Evolutionary conservation across 2,888 invertebrate genomes (phyloP).

Genomic region (Microchrysa polita): DNA sequence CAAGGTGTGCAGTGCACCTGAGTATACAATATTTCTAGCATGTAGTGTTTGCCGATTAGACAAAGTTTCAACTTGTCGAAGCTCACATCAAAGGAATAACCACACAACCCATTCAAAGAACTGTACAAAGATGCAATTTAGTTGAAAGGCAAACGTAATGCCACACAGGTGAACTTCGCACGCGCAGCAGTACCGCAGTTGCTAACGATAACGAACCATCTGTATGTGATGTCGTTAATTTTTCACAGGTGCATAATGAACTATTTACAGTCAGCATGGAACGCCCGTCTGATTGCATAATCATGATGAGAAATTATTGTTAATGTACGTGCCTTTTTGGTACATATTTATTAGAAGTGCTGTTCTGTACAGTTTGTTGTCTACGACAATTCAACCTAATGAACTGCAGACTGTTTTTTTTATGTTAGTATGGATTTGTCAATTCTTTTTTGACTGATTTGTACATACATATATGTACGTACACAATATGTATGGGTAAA

Average conservation of each 20-base stretch:
- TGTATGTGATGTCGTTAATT: neutral
- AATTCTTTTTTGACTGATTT: too few species aligned
- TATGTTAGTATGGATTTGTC: too few species aligned
- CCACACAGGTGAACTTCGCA: neutral
- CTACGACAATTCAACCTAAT: neutral
- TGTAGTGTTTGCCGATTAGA: too few species aligned
- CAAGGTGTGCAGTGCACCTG: too few species aligned
- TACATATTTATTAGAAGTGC: neutral
- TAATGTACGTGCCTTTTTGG: neutral
- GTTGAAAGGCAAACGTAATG: neutral
- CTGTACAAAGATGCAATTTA: neutral
- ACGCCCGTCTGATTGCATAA: neutral
- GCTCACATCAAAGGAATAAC: neutral
- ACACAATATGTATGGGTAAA: too few species aligned
- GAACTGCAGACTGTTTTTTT: neutral
- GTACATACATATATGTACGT: too few species aligned
- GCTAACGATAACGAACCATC: too few species aligned
- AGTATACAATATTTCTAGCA: too few species aligned
- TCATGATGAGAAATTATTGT: constrained; percentile 17
- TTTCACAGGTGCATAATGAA: constrained; percentile 5
- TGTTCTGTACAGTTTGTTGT: neutral
- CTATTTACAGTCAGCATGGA: neutral
- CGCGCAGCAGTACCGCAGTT: neutral
- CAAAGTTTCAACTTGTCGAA: too few species aligned
- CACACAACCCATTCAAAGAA: neutral